Evolutionary conservation across 2,113 vertebrate species (phyloP), one percentile per base, ranked within the genome.

Genomic region (Dicentrarchus labrax): DNA sequence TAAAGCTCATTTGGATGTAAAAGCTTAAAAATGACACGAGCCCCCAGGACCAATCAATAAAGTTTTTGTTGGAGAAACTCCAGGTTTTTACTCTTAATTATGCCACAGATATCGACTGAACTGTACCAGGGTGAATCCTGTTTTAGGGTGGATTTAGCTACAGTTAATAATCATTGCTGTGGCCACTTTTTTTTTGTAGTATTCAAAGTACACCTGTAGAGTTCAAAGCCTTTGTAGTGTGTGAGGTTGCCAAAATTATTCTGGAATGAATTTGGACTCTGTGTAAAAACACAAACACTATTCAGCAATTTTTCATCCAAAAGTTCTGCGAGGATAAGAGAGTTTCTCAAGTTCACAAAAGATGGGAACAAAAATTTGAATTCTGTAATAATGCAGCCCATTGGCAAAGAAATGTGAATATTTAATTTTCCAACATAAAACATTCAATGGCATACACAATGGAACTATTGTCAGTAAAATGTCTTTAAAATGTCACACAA

Each of bases 401-500:
- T 74, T 83, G 15, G 11, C 39, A 68, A 78, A 90, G 76, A 66
- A 82, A 86, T 74, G 67, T 76, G 78, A 87, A 88, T 85, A 86
- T 88, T 76, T 69, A 68, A 86, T 92, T 85, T 91, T 61, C 78
- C 19, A 79, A 54, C 68, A 74, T 21, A 41, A 50, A 67, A 61
- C 57, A 87, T 86, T 92, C 82, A 90, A 6, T 12, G 8, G 65
- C 16, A 59, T 16, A 39, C 62, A 89, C 84, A 93, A 78, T 65
- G 8, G 47, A 43, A 36, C 22, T 38, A 80, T 75, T 87, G 60
- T 82, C 60, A 51, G 38, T 70, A 62, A 82, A 68, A 89, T 62
- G 57, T 79, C 82, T 89, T 87, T 88, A 81, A 87, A 82, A 73
- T 78, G 78, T 74, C 57, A 48, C 51, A 89, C 43, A 80, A 84